phyloP scores from a whole-genome alignment of 2,888 invertebrate genomes.

The Aquatica leii region DNA sequence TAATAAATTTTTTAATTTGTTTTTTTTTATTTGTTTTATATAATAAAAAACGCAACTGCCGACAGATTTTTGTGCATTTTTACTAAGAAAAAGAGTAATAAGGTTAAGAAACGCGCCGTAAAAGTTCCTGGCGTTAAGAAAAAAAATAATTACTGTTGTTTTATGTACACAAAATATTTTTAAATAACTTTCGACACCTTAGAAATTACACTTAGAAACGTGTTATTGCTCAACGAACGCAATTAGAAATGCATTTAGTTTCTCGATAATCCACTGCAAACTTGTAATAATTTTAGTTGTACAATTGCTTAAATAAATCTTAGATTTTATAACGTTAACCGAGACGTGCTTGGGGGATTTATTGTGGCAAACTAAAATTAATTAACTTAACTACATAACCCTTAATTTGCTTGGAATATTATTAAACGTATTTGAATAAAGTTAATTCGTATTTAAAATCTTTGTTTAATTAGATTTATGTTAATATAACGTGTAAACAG shows the following conservation, averaged over 20 bases:
- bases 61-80: too few species aligned
- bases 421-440: conserved; percentile 4
- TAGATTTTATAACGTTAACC: conserved; percentile 15
- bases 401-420: conserved; percentile 16
- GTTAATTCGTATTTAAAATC: background rate
- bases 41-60: too few species aligned
- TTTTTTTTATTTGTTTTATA: too few species aligned
- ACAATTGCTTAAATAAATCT: conserved; percentile 12
- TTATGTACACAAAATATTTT: too few species aligned
- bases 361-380: conserved; percentile 23
- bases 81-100: too few species aligned
- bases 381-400: conserved; percentile 22
- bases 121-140: too few species aligned
- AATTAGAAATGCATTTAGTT: conserved; percentile 18
- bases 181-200: too few species aligned
- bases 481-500: conserved; percentile 18
- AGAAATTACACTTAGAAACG: conserved; percentile 9
- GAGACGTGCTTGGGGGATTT: conserved; percentile 24
- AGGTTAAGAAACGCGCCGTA: too few species aligned
- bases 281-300: conserved; percentile 14
- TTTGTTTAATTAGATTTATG: conserved; percentile 14
- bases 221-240: conserved; percentile 23
- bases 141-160: too few species aligned
- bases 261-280: conserved; percentile 17
- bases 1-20: too few species aligned